Conservation (phyloP, 92 coral and sea anemone species). For the Plumapathes pennacea region DNA sequence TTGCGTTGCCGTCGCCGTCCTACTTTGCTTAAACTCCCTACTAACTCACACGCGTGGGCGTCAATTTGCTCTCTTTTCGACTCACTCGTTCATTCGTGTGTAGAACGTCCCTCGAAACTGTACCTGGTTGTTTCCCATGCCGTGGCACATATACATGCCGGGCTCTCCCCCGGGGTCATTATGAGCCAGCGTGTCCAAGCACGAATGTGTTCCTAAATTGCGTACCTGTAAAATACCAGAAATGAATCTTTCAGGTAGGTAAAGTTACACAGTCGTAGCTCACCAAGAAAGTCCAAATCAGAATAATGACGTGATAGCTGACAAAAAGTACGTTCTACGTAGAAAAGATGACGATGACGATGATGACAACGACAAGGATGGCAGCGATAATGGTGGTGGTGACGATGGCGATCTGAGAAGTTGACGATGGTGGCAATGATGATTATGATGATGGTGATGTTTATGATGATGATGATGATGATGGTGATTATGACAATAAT, state of each 20-base stretch:
- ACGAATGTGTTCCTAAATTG: slow-evolving; percentile 65
- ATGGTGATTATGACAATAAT: too few relatives aligned
- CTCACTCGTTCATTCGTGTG: too few relatives aligned
- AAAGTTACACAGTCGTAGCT: not conserved
- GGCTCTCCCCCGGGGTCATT: slow-evolving; percentile 84
- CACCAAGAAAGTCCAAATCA: not conserved
- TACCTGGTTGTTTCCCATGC: slow-evolving; percentile 96
- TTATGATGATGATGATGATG: too few relatives aligned
- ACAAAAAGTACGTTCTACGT: not conserved
- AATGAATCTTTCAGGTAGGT: too few relatives aligned
- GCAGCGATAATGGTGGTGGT: not conserved
- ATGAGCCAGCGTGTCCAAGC: slow-evolving; percentile 83
- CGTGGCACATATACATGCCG: slow-evolving; percentile 93
- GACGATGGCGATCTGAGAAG: not conserved
- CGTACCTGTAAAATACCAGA: slow-evolving; percentile 61
- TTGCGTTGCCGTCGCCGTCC: too few relatives aligned
- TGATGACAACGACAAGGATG: not conserved
- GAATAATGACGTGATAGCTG: too few relatives aligned
- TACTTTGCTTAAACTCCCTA: too few relatives aligned
- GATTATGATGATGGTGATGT: too few relatives aligned
- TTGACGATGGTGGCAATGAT: not conserved
- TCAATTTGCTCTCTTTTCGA: too few relatives aligned
- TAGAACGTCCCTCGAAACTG: too few relatives aligned
- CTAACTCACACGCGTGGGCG: too few relatives aligned
- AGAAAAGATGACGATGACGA: not conserved